phyloP scores from a whole-genome alignment of 1,140 invertebrate species.

The Papilio dardanus region DNA sequence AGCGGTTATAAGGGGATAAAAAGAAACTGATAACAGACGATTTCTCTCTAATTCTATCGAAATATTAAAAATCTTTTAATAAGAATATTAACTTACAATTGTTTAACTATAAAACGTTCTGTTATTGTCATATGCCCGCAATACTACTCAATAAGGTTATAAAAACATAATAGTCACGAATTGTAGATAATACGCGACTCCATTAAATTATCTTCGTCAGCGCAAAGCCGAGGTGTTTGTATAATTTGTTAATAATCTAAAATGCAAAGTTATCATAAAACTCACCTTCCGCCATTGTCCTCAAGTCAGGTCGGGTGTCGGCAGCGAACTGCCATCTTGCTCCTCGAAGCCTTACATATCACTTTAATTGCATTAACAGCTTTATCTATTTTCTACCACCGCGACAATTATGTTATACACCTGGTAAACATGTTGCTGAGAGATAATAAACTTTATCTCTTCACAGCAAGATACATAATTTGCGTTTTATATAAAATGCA shows the following conservation, averaged over 20 bases:
- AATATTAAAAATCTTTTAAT: no score
- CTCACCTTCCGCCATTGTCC: slow-evolving; percentile 45
- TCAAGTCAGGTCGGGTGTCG: slow-evolving; percentile 25
- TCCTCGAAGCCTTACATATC: slow-evolving; percentile 51
- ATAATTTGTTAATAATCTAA: not conserved
- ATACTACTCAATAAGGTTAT: not conserved
- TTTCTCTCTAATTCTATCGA: no score
- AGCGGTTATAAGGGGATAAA: no score
- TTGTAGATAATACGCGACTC: not conserved
- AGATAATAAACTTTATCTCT: slow-evolving; percentile 24
- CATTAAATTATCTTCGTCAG: not conserved
- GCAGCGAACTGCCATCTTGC: slow-evolving; percentile 47
- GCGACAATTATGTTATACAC: slow-evolving; percentile 38
- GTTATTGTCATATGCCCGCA: not conserved
- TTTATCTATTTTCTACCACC: slow-evolving; percentile 53
- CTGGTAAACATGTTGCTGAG: not conserved
- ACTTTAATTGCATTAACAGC: slow-evolving; percentile 58
- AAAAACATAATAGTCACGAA: not conserved
- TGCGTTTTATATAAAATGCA: not conserved
- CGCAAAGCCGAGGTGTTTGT: not conserved
- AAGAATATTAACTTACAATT: no score
- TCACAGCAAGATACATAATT: not conserved
- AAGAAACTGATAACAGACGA: no score
- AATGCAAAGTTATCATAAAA: slow-evolving; percentile 23
- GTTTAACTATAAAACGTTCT: not conserved